Percentiles rank a stretch among this genome's conserved stretches.
Evolutionary conservation across 2,888 invertebrate species (phyloP).

Genomic region (Melieria crassipennis): DNA sequence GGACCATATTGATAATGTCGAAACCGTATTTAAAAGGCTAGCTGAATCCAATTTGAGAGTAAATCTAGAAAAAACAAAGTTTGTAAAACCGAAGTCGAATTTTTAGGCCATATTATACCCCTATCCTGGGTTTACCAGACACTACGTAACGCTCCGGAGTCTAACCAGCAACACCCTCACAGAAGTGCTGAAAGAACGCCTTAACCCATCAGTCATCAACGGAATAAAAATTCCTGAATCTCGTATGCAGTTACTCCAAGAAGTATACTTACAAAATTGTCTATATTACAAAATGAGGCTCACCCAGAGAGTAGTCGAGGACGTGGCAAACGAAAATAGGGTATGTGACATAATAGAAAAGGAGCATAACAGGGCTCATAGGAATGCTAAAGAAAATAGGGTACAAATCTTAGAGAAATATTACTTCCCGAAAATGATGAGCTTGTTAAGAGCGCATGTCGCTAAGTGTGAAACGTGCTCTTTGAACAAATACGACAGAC

Average conservation of each 20-base stretch:
- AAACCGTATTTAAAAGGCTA: slow-evolving; percentile 20
- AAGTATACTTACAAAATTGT: not conserved
- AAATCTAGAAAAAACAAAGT: too few species aligned
- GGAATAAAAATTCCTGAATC: not conserved
- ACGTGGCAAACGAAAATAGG: not conserved
- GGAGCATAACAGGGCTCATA: too few species aligned
- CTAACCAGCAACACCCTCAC: not conserved
- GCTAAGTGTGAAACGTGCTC: too few species aligned
- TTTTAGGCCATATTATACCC: too few species aligned
- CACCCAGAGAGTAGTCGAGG: not conserved
- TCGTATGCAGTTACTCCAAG: not conserved
- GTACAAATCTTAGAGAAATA: not conserved
- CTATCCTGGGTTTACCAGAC: too few species aligned
- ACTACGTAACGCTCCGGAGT: not conserved
- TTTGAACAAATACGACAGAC: too few species aligned
- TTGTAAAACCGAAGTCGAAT: too few species aligned
- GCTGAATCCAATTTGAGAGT: not conserved
- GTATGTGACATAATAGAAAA: not conserved
- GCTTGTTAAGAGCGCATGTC: too few species aligned
- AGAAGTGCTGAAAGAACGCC: not conserved
- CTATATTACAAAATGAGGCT: not conserved
- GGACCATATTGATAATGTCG: slow-evolving; percentile 18
- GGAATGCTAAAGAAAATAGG: too few species aligned
- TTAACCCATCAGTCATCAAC: not conserved
- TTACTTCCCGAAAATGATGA: not conserved